A percentile compares a stretch with the other conserved stretches of the same genome.
Conservation (phyloP, 2,113 vertebrate genomes). For the Rhinolophus sinicus region DNA sequence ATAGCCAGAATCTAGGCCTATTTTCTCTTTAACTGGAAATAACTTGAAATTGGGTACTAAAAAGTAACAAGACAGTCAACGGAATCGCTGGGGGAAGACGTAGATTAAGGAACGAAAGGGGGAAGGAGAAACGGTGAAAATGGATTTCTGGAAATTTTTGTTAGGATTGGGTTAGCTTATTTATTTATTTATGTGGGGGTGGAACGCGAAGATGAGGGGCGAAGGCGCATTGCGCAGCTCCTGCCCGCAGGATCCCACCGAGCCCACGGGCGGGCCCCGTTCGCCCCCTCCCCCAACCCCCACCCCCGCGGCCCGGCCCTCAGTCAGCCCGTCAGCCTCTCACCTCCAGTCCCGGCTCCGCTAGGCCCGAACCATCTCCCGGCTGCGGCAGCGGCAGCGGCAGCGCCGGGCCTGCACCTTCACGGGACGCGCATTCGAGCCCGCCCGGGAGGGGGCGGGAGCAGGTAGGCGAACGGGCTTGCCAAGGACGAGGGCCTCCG, state of each 20-base stretch:
- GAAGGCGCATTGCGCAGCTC: background rate
- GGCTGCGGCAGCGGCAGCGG: slow-evolving; percentile 64
- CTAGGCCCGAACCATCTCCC: slow-evolving; percentile 84
- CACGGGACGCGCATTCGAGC: slow-evolving; percentile 62
- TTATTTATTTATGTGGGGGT: background rate
- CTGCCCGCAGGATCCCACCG: background rate
- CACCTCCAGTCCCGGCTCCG: slow-evolving; percentile 82
- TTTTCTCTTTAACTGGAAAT: slow-evolving; percentile 47
- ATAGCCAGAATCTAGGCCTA: slow-evolving; percentile 59
- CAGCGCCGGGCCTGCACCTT: slow-evolving; percentile 71
- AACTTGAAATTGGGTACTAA: background rate
- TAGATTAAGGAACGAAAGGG: background rate
- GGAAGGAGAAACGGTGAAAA: background rate
- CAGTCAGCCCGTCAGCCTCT: slow-evolving; percentile 38
- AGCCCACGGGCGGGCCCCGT: background rate
- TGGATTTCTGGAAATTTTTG: background rate
- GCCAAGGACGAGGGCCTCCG: slow-evolving; percentile 39
- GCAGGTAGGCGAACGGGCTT: slow-evolving; percentile 28
- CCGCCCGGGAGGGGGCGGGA: background rate
- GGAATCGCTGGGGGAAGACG: background rate
- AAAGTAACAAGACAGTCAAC: background rate
- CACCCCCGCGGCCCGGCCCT: background rate
- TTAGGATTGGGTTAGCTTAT: background rate
- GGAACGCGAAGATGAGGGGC: background rate
- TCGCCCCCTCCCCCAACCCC: background rate